phyloP scores from a whole-genome alignment of 2,888 invertebrate genomes.

The Heliconius aoede region DNA sequence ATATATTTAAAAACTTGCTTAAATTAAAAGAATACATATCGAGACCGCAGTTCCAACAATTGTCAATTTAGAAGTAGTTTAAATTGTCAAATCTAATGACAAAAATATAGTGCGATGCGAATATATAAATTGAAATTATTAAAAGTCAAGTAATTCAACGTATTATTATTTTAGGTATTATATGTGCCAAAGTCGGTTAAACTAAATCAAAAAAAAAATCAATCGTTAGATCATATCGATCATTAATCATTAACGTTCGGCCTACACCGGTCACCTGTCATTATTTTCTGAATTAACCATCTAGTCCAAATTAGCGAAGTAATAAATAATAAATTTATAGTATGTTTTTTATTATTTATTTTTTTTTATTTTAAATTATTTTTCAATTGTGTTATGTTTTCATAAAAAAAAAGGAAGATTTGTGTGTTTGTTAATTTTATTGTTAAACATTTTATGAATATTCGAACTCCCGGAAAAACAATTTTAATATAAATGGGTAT shows the following conservation, averaged over 20 bases:
- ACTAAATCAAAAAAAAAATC: slow-evolving; percentile 50
- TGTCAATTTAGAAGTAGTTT: no score
- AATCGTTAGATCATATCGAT: slow-evolving; percentile 51
- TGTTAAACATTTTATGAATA: neutral
- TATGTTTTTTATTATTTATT: neutral
- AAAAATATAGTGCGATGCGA: no score
- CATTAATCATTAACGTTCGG: slow-evolving; percentile 55
- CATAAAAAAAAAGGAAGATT: no score
- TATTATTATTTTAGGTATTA: no score
- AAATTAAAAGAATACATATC: no score
- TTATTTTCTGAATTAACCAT: slow-evolving; percentile 33
- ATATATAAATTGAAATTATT: no score
- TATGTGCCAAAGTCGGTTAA: slow-evolving; percentile 10
- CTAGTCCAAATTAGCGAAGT: slow-evolving; percentile 20
- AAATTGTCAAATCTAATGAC: no score
- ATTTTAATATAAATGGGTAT: neutral
- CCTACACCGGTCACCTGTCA: slow-evolving; percentile 17
- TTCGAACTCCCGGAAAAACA: neutral
- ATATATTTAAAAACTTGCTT: no score
- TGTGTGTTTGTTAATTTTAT: neutral
- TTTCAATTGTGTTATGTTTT: no score
- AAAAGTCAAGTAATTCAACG: no score
- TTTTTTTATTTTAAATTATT: no score
- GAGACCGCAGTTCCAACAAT: no score
- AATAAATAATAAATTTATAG: neutral